These are phyloP conservation scores for Regulus satrapa DNA, from an alignment of 2,113 vertebrate species.

Conservation along the genomic window DNA sequence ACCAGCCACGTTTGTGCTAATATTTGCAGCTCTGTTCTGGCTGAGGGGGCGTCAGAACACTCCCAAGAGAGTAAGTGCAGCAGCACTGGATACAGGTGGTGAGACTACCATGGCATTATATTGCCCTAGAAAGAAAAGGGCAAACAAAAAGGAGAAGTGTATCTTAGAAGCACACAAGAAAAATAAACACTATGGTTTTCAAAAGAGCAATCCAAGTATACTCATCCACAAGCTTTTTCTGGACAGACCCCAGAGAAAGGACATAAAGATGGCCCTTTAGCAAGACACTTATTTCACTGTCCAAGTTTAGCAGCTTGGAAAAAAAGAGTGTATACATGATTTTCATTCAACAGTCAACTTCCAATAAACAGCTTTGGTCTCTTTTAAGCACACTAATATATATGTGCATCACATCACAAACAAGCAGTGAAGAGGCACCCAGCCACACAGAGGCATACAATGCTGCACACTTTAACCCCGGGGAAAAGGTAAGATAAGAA, in stretches of 20 bases:
- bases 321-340: neutral
- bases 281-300: neutral
- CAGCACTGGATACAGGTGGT: neutral
- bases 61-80: neutral
- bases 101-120: neutral
- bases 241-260: neutral
- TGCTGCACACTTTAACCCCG: neutral
- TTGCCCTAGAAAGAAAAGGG: neutral
- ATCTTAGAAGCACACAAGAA: neutral
- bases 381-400: neutral
- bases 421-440: neutral
- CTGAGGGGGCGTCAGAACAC: neutral
- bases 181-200: neutral
- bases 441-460: neutral
- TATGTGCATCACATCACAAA: neutral
- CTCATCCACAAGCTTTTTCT: neutral
- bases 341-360: neutral
- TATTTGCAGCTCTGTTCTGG: neutral
- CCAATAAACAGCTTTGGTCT: neutral
- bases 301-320: neutral
- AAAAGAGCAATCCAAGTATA: neutral
- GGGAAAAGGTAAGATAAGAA: neutral
- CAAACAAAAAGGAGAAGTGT: neutral
- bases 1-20: neutral
- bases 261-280: neutral